Percentiles rank a stretch among this genome's conserved stretches.
Evolutionary conservation across 1,140 invertebrate genomes (phyloP).

Genomic region (Aphelinus atriplicis): DNA sequence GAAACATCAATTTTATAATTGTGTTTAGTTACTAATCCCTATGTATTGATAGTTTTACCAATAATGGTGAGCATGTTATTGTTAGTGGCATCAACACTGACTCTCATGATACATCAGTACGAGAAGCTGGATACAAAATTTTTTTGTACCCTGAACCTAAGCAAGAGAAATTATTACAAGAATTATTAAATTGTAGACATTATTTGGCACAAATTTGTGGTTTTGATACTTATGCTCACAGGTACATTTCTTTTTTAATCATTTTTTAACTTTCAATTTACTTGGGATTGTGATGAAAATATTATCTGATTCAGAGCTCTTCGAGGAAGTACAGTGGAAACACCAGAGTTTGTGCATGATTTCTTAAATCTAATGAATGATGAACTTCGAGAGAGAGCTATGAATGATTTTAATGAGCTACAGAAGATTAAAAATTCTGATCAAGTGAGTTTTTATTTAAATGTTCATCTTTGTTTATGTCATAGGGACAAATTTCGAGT

Average conservation of each 20-base stretch:
- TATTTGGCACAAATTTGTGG: slow-evolving; percentile 86
- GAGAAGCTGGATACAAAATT: slow-evolving; percentile 90
- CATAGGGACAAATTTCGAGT: no score
- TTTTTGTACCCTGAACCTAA: slow-evolving; percentile 82
- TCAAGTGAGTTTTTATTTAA: slow-evolving; percentile 47
- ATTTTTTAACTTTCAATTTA: neutral
- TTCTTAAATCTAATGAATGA: slow-evolving; percentile 84
- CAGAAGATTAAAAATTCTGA: slow-evolving; percentile 75
- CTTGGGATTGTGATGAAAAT: neutral
- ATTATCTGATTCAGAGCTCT: slow-evolving; percentile 73
- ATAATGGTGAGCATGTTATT: slow-evolving; percentile 76
- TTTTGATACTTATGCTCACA: slow-evolving; percentile 87
- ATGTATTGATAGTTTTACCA: slow-evolving; percentile 72
- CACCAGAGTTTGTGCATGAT: slow-evolving; percentile 78
- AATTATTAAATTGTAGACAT: slow-evolving; percentile 78
- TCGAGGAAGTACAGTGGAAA: slow-evolving; percentile 86
- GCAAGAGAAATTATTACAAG: slow-evolving; percentile 80
- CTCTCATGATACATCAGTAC: slow-evolving; percentile 77
- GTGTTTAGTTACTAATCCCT: slow-evolving; percentile 16
- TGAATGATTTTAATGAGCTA: slow-evolving; percentile 79
- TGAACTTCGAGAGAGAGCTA: slow-evolving; percentile 73
- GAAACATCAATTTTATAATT: slow-evolving; percentile 23
- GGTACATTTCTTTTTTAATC: slow-evolving; percentile 60
- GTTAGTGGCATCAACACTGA: slow-evolving; percentile 86
- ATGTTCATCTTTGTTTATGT: no score